Base-by-base conservation (phyloP, 2,888 invertebrate genomes). In the Amphimallon solstitiale region DNA sequence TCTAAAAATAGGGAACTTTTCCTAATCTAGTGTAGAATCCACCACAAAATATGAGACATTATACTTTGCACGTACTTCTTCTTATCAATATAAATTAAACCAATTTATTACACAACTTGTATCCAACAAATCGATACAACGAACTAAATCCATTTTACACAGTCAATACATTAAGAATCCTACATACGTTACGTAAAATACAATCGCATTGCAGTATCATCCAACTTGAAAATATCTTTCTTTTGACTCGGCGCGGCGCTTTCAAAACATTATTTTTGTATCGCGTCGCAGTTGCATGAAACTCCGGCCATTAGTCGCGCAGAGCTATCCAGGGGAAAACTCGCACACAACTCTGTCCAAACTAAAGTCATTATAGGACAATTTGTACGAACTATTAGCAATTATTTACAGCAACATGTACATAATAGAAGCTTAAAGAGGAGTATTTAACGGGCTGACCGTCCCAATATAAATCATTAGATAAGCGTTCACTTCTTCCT, bases 401-500 rank as follows among this genome's bases (percentile, higher is more conserved):
- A 73, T 76, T 76, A 76, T 75, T 76, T 74, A 76, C 69, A 72
- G 69, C 74, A 70, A 71, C 73, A 72, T 73, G 73, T 74, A 74
- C 74, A 74, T 72, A 74, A 73, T 75, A 69, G 70, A 70, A 72
- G 71, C 76, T 75, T 75, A 74, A 75, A 73, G 72, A 74, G 75
- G 71, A 70, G 74, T 73, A 73, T 75, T 77, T 76, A 77, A 76
- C 73, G 74, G 29, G 74, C 71, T 76, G 77, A 74, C 76, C 76
- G 74, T 75, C 70, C 71, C 69, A 69, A n/a, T 72, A 76, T 78
- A 77, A 78, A 78, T 78, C 77, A 77, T 78, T 74, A 73, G 76
- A 77, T 78, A 77, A 77, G 73, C 74, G 74, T 64, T n/a, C 46
- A 1, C 17, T 19, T 19, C 19, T 21, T 17, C 46, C 17, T 46